Base-by-base conservation (phyloP, 2,113 vertebrate species). In the Carettochelys insculpta region DNA sequence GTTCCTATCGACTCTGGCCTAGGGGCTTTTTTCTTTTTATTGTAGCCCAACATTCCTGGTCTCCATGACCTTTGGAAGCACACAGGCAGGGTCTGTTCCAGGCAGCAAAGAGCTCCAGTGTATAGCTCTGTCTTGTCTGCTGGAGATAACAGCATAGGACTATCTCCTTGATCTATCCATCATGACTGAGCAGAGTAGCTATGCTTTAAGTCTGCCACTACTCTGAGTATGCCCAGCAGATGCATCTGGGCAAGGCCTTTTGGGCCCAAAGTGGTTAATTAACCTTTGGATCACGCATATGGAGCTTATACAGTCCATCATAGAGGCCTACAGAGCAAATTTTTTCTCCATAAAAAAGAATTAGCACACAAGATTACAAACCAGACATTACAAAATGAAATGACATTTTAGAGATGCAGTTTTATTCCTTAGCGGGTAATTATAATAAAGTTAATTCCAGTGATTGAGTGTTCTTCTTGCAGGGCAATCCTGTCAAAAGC, bases 391-490 rank as follows among this genome's bases (percentile, higher is more conserved):
- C 43, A 77, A 65, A 94, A 81, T 86, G 95, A 92, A 91, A 77
- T 95, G 93, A 96, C 95, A 95, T 97, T 96, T 96, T 54, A 93
- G 82, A 93, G 96, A 95, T 89, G 90, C 91, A 61, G 82, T 89
- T 94, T 90, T 93, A 85, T 85, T 68, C 65, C 54, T 85, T 53
- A 47, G 68, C 76, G 77, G 68, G 53, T 65, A 52, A 58, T 85
- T 90, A 58, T 87, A 89, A 86, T 93, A 91, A 95, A 95, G 90
- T 94, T 94, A 96, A 96, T 95, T 94, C 92, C 90, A 77, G 58
- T 94, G 92, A 96, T 50, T 96, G 95, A 96, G 85, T 76, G 88
- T 82, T 92, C 86, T 93, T 96, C 91, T 90, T 87, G 25, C 85
- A 93, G 89, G 93, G 93, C 90, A 89, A 87, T 92, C 80, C 90